Conservation (phyloP, 2,113 vertebrate species). For the Symphodus melops region DNA sequence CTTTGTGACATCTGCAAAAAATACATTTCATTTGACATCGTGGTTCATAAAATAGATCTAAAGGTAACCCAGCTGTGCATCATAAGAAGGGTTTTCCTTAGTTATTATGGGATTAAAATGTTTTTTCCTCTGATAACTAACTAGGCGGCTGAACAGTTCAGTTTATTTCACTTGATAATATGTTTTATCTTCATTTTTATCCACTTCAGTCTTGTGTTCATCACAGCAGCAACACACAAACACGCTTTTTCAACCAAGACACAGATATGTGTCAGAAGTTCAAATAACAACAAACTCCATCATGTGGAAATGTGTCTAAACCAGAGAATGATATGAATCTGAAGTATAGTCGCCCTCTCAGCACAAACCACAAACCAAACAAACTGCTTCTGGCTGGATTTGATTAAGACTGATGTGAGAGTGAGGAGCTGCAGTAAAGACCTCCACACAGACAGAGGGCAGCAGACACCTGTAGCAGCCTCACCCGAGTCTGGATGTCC, state of each 20-base stretch:
- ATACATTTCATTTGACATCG: no score
- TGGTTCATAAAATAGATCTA: no score
- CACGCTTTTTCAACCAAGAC: background rate
- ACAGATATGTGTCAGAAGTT: constrained; percentile 16
- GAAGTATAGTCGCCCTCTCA: constrained; percentile 1
- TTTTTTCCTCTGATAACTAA: no score
- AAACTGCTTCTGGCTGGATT: constrained; percentile 40
- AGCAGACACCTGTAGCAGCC: constrained; percentile 49
- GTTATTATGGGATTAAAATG: no score
- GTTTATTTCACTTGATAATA: no score
- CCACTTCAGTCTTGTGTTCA: no score
- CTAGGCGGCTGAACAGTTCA: no score
- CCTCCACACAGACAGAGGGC: constrained; percentile 56
- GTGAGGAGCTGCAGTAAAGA: constrained; percentile 20
- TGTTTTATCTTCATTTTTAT: no score
- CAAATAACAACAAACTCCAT: constrained; percentile 14
- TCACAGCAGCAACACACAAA: background rate
- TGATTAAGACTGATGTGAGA: constrained; percentile 23
- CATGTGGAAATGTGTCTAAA: constrained; percentile 33
- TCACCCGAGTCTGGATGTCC: background rate
- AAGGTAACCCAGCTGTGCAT: no score
- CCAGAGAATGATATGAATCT: constrained; percentile 56
- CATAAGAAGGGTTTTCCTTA: no score
- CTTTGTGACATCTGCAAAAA: no score
- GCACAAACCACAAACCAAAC: constrained; percentile 42